Evolutionary conservation across 2,888 invertebrate genomes (phyloP).

Genomic region (Nomada ferruginata): DNA sequence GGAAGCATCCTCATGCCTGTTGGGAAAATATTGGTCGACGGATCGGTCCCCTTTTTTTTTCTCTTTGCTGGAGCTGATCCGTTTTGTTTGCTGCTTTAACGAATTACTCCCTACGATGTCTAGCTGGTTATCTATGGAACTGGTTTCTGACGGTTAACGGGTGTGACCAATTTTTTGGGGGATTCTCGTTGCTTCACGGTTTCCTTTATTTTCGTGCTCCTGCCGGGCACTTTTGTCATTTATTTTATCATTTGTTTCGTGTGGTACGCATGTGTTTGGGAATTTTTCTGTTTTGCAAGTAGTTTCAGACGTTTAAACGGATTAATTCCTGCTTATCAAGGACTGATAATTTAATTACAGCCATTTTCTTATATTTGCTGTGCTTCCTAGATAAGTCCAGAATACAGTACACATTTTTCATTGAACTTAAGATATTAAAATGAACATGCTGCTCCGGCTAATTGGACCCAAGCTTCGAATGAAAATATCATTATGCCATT

Average conservation of each 20-base stretch:
- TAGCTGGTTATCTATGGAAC: slow-evolving; percentile 21
- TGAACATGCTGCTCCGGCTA: too few relatives aligned
- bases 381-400: too few relatives aligned
- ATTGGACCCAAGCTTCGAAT: not conserved
- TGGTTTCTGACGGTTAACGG: not conserved
- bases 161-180: slow-evolving; percentile 7
- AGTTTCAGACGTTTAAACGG: too few relatives aligned
- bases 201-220: too few relatives aligned
- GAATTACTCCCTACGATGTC: slow-evolving; percentile 1
- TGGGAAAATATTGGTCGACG: slow-evolving; percentile 35
- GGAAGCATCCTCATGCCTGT: slow-evolving; percentile 32
- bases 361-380: too few relatives aligned
- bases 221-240: too few relatives aligned
- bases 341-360: too few relatives aligned
- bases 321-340: too few relatives aligned
- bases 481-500: not conserved
- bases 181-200: too few relatives aligned
- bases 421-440: not conserved
- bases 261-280: too few relatives aligned
- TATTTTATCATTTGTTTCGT: too few relatives aligned
- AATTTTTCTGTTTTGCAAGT: too few relatives aligned
- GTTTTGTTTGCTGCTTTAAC: slow-evolving; percentile 24
- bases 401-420: not conserved
- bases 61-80: not conserved
- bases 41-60: not conserved